These are phyloP conservation scores for Epinephelus awoara DNA, from an alignment of 2,797 vertebrate genomes.

Conservation along the genomic window DNA sequence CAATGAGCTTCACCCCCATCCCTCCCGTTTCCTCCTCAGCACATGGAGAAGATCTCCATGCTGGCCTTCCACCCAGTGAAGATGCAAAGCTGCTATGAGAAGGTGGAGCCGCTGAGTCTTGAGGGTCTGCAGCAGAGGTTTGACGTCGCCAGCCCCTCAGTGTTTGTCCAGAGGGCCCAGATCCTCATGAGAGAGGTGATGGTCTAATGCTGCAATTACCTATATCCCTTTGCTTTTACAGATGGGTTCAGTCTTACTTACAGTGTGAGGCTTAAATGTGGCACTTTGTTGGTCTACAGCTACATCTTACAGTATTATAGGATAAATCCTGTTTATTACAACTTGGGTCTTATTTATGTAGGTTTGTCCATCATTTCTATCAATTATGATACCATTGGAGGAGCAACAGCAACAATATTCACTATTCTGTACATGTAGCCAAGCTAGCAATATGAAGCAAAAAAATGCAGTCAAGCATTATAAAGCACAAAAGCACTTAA, in stretches of 20 bases:
- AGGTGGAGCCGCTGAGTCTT: constrained; percentile 94
- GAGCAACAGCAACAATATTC: too few relatives aligned
- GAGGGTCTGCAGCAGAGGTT: constrained; percentile 97
- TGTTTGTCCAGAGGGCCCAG: constrained; percentile 95
- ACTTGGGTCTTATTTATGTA: too few relatives aligned
- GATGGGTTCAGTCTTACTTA: not conserved
- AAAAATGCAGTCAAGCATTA: too few relatives aligned
- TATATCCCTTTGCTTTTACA: not conserved
- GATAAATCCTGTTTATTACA: too few relatives aligned
- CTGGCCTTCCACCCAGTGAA: constrained; percentile 97
- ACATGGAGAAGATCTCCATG: constrained; percentile 95
- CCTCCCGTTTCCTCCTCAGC: constrained; percentile 80
- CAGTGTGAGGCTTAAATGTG: too few relatives aligned
- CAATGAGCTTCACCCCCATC: not conserved
- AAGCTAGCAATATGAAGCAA: too few relatives aligned
- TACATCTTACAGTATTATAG: too few relatives aligned
- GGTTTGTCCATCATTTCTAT: too few relatives aligned
- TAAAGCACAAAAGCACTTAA: too few relatives aligned
- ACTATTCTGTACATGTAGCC: too few relatives aligned
- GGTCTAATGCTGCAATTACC: not conserved
- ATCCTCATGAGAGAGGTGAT: constrained; percentile 97
- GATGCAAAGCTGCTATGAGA: constrained; percentile 96
- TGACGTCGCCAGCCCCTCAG: constrained; percentile 90
- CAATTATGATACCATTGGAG: too few relatives aligned
- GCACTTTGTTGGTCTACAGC: too few relatives aligned